A percentile compares a stretch with the other conserved stretches of the same genome.
These are phyloP conservation scores for Steinernema khuongi DNA, from an alignment of 1,140 invertebrate species.

Conservation along the genomic window DNA sequence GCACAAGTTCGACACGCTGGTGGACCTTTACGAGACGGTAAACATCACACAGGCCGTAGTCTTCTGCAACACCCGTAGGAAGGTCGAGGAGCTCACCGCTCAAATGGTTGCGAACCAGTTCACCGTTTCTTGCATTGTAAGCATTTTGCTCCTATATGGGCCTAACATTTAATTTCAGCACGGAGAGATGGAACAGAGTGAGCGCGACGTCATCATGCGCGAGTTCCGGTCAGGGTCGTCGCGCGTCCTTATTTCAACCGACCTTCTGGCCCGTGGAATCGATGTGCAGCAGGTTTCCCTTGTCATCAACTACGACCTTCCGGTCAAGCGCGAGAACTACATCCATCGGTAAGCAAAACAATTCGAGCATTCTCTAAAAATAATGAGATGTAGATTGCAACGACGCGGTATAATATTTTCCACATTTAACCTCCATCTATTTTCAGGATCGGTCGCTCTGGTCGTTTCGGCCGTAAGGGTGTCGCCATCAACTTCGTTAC, in stretches of 20 bases:
- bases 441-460: conserved; percentile 87
- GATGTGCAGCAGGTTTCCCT: conserved; percentile 97
- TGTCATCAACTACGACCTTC: conserved; percentile 98
- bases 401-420: too few species aligned
- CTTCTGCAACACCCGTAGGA: conserved; percentile 97
- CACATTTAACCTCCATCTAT: background rate
- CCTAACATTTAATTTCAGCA: conserved; percentile 63
- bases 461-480: conserved; percentile 98
- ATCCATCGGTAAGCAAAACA: conserved; percentile 73
- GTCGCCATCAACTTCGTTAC: conserved; percentile 99
- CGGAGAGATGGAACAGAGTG: conserved; percentile 97
- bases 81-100: conserved; percentile 92
- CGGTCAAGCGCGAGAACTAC: conserved; percentile 94
- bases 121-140: conserved; percentile 85
- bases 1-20: conserved; percentile 90
- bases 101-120: conserved; percentile 88
- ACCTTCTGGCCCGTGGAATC: conserved; percentile 91
- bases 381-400: too few species aligned
- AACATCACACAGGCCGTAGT: conserved; percentile 99
- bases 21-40: conserved; percentile 93
- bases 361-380: too few species aligned
- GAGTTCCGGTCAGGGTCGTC: conserved; percentile 96
- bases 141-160: background rate
- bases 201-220: conserved; percentile 94
- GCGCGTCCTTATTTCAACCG: conserved; percentile 92